These are phyloP conservation scores for Circaetus gallicus DNA, from an alignment of 2,113 vertebrate genomes.

Conservation along the genomic window DNA sequence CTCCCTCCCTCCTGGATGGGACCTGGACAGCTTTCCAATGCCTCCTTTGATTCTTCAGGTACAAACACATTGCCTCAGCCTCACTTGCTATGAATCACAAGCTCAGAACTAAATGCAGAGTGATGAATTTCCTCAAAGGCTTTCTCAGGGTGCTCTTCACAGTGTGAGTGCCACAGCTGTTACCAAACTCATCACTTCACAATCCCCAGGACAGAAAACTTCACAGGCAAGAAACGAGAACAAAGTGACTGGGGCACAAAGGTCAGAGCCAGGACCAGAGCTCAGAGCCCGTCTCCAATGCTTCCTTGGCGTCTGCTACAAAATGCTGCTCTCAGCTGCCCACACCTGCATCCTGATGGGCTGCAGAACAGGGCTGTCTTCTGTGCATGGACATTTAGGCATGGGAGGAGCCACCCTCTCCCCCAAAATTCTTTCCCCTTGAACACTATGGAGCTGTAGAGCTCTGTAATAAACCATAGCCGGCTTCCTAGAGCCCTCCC, in stretches of 20 bases:
- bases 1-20: background rate
- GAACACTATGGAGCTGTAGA: background rate
- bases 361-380: background rate
- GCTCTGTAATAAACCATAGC: rapidly evolving
- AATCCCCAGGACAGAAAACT: background rate
- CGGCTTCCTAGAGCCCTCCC: background rate
- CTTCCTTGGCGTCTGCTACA: background rate
- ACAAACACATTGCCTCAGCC: background rate
- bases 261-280: background rate
- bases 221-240: background rate
- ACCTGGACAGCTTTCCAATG: background rate
- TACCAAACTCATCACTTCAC: background rate
- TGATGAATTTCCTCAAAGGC: background rate
- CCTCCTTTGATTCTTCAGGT: background rate
- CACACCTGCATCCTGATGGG: background rate
- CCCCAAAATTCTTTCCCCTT: background rate
- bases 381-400: rapidly evolving
- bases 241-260: background rate
- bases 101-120: background rate
- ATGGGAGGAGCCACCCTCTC: background rate
- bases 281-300: background rate
- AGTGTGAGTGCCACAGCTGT: background rate
- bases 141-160: background rate
- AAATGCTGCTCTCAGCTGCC: background rate
- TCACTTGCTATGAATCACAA: background rate